A percentile compares a stretch with the other conserved stretches of the same genome.
These are phyloP conservation scores for Streblospio benedicti DNA, from an alignment of 1,140 invertebrate species.

Conservation along the genomic window DNA sequence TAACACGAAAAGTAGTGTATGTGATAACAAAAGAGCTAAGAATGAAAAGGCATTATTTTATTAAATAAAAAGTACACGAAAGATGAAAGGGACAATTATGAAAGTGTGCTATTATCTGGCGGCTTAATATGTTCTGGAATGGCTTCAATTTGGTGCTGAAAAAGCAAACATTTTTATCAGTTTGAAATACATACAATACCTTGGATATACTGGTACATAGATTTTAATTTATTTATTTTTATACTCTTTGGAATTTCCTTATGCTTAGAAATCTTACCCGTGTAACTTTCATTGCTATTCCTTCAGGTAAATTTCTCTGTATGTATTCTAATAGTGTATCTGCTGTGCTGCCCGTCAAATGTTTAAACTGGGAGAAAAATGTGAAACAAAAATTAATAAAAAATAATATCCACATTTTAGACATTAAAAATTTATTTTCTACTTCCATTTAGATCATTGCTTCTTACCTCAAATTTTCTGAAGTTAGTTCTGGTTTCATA, in stretches of 20 bases:
- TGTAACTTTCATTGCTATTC: slow-evolving; percentile 87
- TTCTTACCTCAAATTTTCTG: slow-evolving; percentile 64
- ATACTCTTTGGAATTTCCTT: background rate
- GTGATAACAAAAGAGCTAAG: too few relatives aligned
- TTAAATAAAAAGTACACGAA: too few relatives aligned
- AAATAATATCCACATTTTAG: background rate
- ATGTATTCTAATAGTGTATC: slow-evolving; percentile 95
- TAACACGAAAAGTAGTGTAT: too few relatives aligned
- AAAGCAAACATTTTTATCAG: too few relatives aligned
- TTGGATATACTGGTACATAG: too few relatives aligned
- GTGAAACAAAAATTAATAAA: background rate
- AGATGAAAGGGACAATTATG: too few relatives aligned
- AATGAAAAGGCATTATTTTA: too few relatives aligned
- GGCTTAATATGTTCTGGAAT: too few relatives aligned
- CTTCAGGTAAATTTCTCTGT: slow-evolving; percentile 92
- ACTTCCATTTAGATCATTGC: background rate
- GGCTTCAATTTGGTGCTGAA: too few relatives aligned
- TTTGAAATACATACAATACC: too few relatives aligned
- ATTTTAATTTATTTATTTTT: background rate
- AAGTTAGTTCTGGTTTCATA: slow-evolving; percentile 94
- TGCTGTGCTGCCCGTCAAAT: slow-evolving; percentile 86
- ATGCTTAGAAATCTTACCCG: slow-evolving; percentile 52
- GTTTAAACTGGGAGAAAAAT: slow-evolving; percentile 41
- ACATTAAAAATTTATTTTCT: background rate
- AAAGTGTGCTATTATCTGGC: too few relatives aligned